phyloP scores from a whole-genome alignment of 2,797 vertebrate genomes.

The Strix occidentalis region DNA sequence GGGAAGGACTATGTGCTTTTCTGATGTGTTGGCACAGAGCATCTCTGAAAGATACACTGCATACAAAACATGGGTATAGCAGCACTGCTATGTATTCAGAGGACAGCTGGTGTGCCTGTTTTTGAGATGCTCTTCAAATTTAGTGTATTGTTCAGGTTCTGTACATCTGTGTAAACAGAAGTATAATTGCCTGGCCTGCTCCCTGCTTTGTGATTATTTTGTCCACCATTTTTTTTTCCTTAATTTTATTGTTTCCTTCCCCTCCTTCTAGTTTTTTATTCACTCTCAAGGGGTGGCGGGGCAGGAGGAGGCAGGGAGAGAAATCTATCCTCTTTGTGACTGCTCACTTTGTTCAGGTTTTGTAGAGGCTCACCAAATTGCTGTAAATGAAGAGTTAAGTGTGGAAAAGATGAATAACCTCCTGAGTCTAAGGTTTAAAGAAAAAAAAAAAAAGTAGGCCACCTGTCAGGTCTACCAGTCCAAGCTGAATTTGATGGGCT shows the following conservation, averaged over 20 bases:
- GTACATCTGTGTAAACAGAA: not conserved
- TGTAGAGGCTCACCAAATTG: not conserved
- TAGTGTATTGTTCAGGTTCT: not conserved
- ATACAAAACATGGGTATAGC: not conserved
- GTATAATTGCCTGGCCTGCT: not conserved
- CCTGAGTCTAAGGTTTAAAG: not conserved
- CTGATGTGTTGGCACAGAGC: not conserved
- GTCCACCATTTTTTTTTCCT: not conserved
- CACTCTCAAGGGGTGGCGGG: no score
- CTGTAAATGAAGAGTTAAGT: not conserved
- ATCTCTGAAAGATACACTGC: not conserved
- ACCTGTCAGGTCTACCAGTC: slow-evolving; percentile 5
- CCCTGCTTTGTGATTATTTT: not conserved
- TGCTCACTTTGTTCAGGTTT: not conserved
- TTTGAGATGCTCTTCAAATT: not conserved
- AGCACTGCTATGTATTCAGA: not conserved
- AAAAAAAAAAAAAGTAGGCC: not conserved
- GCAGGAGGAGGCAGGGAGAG: not conserved
- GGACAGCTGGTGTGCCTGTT: not conserved
- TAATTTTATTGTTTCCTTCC: not conserved
- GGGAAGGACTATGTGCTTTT: not conserved
- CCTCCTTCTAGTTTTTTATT: not conserved
- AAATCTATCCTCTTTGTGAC: not conserved
- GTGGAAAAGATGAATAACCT: not conserved
- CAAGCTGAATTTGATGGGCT: slow-evolving; percentile 22